These are phyloP conservation scores for Galago senegalensis DNA, from an alignment of 2,797 vertebrate genomes.

Conservation along the genomic window DNA sequence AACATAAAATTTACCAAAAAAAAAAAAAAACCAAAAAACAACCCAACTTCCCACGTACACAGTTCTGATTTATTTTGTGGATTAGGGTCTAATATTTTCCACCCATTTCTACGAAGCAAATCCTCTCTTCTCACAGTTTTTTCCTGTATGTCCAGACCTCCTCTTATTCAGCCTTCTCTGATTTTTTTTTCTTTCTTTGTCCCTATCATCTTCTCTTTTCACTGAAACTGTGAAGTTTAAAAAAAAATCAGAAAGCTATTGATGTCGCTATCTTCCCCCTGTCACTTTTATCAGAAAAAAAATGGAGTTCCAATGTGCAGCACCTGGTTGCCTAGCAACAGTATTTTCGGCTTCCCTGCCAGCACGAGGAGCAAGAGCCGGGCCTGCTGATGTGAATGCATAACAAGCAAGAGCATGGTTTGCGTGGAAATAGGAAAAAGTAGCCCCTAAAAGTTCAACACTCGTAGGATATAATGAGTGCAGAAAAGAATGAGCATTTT, in stretches of 20 bases:
- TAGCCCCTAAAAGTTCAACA: conserved; percentile 1
- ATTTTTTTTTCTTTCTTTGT: conserved; percentile 64
- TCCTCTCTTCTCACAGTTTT: neutral
- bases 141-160: conserved; percentile 8
- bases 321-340: conserved; percentile 84
- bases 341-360: conserved; percentile 66
- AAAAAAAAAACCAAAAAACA: neutral
- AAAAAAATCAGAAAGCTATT: conserved; percentile 76
- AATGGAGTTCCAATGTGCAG: conserved; percentile 70
- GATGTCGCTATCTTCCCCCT: conserved; percentile 79
- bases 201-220: conserved; percentile 64
- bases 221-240: conserved; percentile 68
- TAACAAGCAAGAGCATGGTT: conserved; percentile 63
- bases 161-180: conserved; percentile 47
- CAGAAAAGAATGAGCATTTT: conserved; percentile 48
- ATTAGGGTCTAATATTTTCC: conserved; percentile 39
- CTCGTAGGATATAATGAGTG: conserved; percentile 41
- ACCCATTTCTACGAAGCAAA: conserved; percentile 3
- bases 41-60: neutral
- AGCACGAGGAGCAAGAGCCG: conserved; percentile 62
- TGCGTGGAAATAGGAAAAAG: conserved; percentile 54
- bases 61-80: neutral
- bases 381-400: conserved; percentile 66
- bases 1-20: neutral
- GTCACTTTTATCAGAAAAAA: conserved; percentile 81